Percentiles rank a stretch among this genome's conserved stretches.
phyloP scores from a whole-genome alignment of 1,140 invertebrate species.

The Ceratina calcarata region DNA sequence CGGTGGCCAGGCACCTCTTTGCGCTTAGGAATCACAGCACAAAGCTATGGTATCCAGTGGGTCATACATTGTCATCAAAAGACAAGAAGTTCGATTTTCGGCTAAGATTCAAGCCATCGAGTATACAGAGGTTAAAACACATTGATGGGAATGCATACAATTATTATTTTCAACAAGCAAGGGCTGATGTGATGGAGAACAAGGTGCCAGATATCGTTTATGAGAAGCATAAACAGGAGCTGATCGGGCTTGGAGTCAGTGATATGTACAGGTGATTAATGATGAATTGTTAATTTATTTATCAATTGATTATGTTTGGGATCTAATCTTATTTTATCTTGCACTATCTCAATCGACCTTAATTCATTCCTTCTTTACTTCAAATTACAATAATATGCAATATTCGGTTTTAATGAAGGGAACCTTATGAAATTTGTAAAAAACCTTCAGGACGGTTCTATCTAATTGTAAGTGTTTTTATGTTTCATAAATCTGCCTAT shows the following conservation, averaged over 20 bases:
- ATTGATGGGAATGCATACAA: slow-evolving; percentile 88
- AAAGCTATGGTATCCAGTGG: slow-evolving; percentile 84
- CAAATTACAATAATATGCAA: not conserved
- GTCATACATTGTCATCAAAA: slow-evolving; percentile 79
- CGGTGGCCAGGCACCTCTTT: slow-evolving; percentile 89
- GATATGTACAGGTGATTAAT: slow-evolving; percentile 87
- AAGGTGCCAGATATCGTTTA: slow-evolving; percentile 89
- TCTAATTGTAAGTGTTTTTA: no score
- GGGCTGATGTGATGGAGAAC: slow-evolving; percentile 89
- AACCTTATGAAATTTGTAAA: no score
- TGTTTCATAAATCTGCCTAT: no score
- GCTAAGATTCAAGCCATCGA: slow-evolving; percentile 88
- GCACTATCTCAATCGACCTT: not conserved
- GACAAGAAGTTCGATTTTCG: slow-evolving; percentile 86
- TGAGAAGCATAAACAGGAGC: slow-evolving; percentile 86
- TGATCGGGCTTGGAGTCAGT: slow-evolving; percentile 90
- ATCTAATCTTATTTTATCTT: not conserved
- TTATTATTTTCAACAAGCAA: slow-evolving; percentile 92
- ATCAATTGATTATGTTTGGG: not conserved
- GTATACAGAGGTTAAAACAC: slow-evolving; percentile 83
- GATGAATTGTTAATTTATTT: slow-evolving; percentile 3
- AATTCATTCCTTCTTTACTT: not conserved
- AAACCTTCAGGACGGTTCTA: no score
- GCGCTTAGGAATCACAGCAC: slow-evolving; percentile 83
- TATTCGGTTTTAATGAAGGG: no score